Conservation (phyloP, 2,113 vertebrate genomes). For the Oryzias curvinotus region DNA sequence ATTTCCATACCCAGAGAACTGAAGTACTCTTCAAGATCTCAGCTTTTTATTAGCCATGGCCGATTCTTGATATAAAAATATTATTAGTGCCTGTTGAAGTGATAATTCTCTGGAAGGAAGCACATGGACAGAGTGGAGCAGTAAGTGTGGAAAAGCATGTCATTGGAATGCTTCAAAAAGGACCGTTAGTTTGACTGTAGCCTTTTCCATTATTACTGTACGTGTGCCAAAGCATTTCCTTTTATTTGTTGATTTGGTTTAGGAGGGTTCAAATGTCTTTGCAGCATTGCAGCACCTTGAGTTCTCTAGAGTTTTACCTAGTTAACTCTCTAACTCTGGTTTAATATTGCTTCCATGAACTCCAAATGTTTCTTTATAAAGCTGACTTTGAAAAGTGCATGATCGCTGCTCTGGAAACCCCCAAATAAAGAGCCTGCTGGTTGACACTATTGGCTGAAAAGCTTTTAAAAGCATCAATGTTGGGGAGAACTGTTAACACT, state of each 20-base stretch:
- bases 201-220: conserved; percentile 9
- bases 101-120: conserved; percentile 13
- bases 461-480: conserved; percentile 46
- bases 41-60: conserved; percentile 31
- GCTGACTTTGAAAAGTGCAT: conserved; percentile 12
- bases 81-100: conserved; percentile 36
- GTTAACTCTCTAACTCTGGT: background rate
- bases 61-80: conserved; percentile 1
- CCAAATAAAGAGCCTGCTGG: conserved; percentile 21
- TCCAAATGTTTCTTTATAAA: background rate
- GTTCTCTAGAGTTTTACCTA: background rate
- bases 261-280: conserved; percentile 4
- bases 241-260: background rate
- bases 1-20: conserved; percentile 11
- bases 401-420: conserved; percentile 8
- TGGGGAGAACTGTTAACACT: conserved; percentile 28
- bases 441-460: conserved; percentile 24
- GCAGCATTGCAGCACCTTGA: background rate
- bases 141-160: conserved; percentile 17
- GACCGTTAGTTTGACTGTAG: conserved; percentile 26
- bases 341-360: background rate
- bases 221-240: conserved; percentile 41
- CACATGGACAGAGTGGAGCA: conserved; percentile 17
- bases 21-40: conserved; percentile 26
- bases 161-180: conserved; percentile 26